Conservation (phyloP, 2,888 invertebrate species). For the Hesperia comma region DNA sequence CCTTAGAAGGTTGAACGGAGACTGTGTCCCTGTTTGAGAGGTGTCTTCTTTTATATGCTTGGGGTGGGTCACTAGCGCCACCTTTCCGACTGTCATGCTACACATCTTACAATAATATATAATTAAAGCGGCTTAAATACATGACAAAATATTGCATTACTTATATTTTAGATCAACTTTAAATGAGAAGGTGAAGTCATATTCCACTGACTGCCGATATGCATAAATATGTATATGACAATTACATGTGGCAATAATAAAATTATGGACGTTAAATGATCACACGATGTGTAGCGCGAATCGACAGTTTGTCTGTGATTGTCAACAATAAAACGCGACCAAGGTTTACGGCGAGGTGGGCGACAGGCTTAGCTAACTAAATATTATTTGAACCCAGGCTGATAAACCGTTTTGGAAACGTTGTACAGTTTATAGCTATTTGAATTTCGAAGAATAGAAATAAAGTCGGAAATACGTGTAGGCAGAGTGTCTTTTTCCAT, state of each 20-base stretch:
- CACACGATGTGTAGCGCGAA: neutral
- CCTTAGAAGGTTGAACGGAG: no score
- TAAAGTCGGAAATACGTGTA: no score
- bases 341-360: slow-evolving; percentile 10
- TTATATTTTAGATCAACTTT: neutral
- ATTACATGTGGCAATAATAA: neutral
- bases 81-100: no score
- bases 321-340: slow-evolving; percentile 2
- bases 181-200: neutral
- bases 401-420: neutral
- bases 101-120: no score
- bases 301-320: neutral
- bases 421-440: no score
- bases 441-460: no score
- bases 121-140: no score
- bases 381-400: neutral
- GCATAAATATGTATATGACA: neutral
- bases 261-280: neutral
- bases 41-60: no score
- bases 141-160: no score
- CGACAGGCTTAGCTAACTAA: neutral
- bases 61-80: no score
- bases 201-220: neutral
- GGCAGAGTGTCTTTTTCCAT: no score
- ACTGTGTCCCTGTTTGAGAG: no score